Base-by-base conservation (phyloP, 2,888 invertebrate species). In the Litoditis marina region DNA sequence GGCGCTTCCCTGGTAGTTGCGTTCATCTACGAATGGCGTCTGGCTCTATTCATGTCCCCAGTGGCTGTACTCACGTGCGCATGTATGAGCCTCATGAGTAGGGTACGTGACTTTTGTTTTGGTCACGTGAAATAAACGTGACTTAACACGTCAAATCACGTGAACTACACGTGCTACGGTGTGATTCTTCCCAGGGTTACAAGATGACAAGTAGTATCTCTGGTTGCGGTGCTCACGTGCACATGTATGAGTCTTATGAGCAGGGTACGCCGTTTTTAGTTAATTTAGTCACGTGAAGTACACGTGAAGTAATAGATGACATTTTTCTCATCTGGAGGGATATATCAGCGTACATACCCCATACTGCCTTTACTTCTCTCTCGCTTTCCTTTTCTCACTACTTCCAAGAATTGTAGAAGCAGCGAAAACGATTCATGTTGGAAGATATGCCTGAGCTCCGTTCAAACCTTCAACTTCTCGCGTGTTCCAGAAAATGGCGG, bases 41-140 rank as follows among this genome's bases (percentile, higher is more conserved):
- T 76, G 22, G 73, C 77, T n/a, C 59, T 71, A 1, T 58, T 76
- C 58, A 75, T 77, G 77, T 27, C 70, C 19, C 73, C 73, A 16
- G 65, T 74, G 13, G 71, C 65, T 25, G 70, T 70, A 27, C 39
- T 67, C 16, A 65, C 65, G 8, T 68, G 70, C 46, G 30, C 62
- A 4, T 67, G 65, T 31, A 74, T 71, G 69, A 66, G 63, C 22
- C 42, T 74, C 1, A 71, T 74, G 71, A 65, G 68, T 2, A 66
- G 66, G 55, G 74, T 73, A 52, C n/a, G n/a, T n/a, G n/a, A n/a
- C n/a, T n/a, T n/a, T n/a, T n/a, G 50, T 36, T 36, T 16, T 36
- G 11, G 1, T 36, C 13, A 36, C 11, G 39, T 16, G n/a, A 36
- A 36, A 36, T 36, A 36, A 1, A 11, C n/a, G 39, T n/a, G n/a